Percentiles rank a stretch among this genome's conserved stretches.
Conservation (phyloP, 1,140 invertebrate species). For the Zaprionus kolodkinae region DNA sequence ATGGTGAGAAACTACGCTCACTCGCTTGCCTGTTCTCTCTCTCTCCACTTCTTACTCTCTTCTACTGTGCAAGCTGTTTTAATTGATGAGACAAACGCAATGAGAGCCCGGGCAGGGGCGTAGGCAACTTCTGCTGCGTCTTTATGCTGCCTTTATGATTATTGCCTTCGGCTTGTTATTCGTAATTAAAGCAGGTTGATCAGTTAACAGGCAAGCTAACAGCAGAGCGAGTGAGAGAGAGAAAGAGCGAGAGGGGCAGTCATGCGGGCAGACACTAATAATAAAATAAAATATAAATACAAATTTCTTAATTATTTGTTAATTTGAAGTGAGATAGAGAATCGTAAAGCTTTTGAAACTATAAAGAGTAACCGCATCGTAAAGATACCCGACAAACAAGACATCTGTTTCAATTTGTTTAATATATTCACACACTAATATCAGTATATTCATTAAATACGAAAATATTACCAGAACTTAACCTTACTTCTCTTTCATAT, state of each 20-base stretch:
- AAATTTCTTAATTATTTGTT: background rate
- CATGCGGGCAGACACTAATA: background rate
- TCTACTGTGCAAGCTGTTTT: conserved; percentile 34
- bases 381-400: background rate
- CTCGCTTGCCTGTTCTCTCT: background rate
- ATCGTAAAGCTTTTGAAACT: background rate
- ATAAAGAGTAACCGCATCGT: background rate
- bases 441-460: background rate
- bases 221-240: background rate
- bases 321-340: background rate
- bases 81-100: conserved; percentile 67
- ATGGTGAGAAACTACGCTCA: background rate
- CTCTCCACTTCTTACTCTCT: background rate
- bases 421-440: background rate
- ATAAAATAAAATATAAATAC: background rate
- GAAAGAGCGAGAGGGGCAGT: background rate
- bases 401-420: background rate
- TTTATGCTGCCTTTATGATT: conserved; percentile 58
- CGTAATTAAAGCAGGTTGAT: conserved; percentile 50
- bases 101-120: background rate
- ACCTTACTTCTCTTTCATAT: too few species aligned
- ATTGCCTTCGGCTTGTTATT: conserved; percentile 55
- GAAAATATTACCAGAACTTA: background rate
- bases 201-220: conserved; percentile 1
- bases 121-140: conserved; percentile 25